A percentile compares a stretch with the other conserved stretches of the same genome.
phyloP scores from a whole-genome alignment of 2,113 vertebrate species.

The Toxotes chatareus region DNA sequence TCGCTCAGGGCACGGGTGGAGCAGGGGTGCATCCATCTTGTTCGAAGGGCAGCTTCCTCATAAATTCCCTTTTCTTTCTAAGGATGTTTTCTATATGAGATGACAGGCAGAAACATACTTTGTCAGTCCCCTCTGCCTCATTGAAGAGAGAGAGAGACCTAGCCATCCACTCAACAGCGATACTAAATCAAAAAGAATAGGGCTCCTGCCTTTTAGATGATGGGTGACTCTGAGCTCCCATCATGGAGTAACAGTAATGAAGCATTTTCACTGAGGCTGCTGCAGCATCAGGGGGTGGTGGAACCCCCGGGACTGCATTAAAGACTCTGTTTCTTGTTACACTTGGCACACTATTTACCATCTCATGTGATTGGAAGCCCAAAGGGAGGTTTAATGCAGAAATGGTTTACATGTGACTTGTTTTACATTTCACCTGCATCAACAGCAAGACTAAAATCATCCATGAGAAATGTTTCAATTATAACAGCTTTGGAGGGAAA shows the following conservation, averaged over 20 bases:
- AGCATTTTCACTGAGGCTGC: conserved; percentile 51
- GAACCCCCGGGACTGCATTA: conserved; percentile 52
- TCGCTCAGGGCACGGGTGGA: conserved; percentile 30
- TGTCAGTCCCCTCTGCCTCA: conserved; percentile 31
- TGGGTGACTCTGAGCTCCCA: conserved; percentile 59
- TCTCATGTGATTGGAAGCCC: conserved; percentile 12
- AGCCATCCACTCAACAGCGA: conserved; percentile 34
- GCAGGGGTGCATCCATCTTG: conserved; percentile 39
- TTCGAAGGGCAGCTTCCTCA: conserved; percentile 51
- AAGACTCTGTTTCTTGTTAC: conserved; percentile 57
- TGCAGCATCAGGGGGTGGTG: conserved; percentile 44
- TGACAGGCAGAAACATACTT: conserved; percentile 34
- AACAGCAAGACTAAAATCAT: conserved; percentile 8
- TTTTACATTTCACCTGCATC: conserved; percentile 1
- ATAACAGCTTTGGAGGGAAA: background rate
- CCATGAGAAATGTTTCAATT: conserved; percentile 9
- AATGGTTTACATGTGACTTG: conserved; percentile 25
- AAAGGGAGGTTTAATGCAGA: conserved; percentile 43
- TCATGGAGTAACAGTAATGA: conserved; percentile 66
- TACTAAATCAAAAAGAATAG: conserved; percentile 62
- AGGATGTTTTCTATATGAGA: conserved; percentile 44
- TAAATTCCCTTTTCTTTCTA: conserved; percentile 47
- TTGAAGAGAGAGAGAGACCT: conserved; percentile 15
- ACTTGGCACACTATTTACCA: conserved; percentile 46
- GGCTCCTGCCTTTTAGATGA: conserved; percentile 60